Percentiles rank a stretch among this genome's conserved stretches.
Evolutionary conservation across 2,797 vertebrate genomes (phyloP).

Genomic region (Sebastes ruberrimus): DNA sequence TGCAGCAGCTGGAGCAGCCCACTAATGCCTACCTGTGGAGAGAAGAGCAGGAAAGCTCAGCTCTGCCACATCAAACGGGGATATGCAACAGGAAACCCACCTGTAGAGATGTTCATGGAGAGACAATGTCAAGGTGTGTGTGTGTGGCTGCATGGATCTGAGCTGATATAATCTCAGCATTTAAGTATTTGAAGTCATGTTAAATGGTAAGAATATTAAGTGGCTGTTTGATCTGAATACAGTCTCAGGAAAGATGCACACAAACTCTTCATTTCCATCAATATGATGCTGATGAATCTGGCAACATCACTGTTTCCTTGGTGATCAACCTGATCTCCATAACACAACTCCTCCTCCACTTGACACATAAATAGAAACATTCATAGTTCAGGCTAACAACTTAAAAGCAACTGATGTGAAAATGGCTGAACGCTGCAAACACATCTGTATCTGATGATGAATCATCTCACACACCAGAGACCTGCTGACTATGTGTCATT

Average conservation of each 20-base stretch:
- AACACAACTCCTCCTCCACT: constrained; percentile 3
- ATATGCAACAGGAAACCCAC: constrained; percentile 67
- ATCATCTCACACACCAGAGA: constrained; percentile 11
- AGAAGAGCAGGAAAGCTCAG: constrained; percentile 37
- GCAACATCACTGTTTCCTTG: constrained; percentile 45
- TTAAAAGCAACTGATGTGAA: constrained; percentile 22
- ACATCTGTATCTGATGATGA: constrained; percentile 2
- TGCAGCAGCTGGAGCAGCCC: constrained; percentile 62
- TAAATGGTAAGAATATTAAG: neutral
- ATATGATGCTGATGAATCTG: neutral
- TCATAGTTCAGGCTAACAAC: neutral
- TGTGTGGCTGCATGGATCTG: neutral
- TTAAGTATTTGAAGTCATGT: neutral
- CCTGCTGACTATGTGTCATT: neutral
- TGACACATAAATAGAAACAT: neutral
- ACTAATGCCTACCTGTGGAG: constrained; percentile 60
- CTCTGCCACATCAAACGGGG: constrained; percentile 54
- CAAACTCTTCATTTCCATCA: constrained; percentile 2
- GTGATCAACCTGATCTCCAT: constrained; percentile 23
- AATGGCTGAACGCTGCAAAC: neutral
- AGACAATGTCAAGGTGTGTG: constrained; percentile 29
- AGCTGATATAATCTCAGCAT: neutral
- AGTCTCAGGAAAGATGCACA: neutral
- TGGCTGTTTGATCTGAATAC: neutral
- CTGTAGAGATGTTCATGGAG: constrained; percentile 32